These are phyloP conservation scores for Colostygia pectinataria DNA, from an alignment of 2,888 invertebrate species.

Conservation along the genomic window DNA sequence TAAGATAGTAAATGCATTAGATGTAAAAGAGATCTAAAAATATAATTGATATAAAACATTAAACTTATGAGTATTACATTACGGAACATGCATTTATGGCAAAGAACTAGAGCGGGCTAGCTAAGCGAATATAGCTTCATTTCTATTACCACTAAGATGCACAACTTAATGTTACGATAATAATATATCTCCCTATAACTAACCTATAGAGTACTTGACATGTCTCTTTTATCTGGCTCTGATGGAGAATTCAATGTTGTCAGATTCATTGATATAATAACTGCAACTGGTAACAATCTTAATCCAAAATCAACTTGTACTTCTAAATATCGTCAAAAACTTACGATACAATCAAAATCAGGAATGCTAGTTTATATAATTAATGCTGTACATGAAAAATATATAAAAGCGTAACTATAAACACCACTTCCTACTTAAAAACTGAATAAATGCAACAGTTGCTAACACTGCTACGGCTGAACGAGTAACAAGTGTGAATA, in stretches of 20 bases:
- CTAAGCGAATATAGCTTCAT: constrained; percentile 80
- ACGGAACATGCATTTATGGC: constrained; percentile 84
- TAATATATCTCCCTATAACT: constrained; percentile 18
- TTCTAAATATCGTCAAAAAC: constrained; percentile 42
- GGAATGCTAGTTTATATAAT: constrained; percentile 73
- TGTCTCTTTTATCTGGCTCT: constrained; percentile 20
- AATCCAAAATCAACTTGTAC: constrained; percentile 58
- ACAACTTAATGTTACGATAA: constrained; percentile 47
- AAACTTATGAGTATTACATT: constrained; percentile 82
- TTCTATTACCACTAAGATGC: constrained; percentile 68
- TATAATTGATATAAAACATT: constrained; percentile 76
- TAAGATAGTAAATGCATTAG: constrained; percentile 80
- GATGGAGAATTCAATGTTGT: constrained; percentile 39
- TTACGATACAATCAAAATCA: constrained; percentile 49
- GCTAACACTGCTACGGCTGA: constrained; percentile 56
- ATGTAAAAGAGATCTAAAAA: constrained; percentile 81
- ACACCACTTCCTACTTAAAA: constrained; percentile 73
- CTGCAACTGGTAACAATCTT: constrained; percentile 77
- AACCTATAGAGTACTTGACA: constrained; percentile 14
- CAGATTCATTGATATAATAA: constrained; percentile 63
- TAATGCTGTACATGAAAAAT: constrained; percentile 74
- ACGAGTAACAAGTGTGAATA: constrained; percentile 61
- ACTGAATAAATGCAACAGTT: constrained; percentile 77
- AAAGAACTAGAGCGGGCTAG: constrained; percentile 80
- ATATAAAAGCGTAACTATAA: constrained; percentile 74